Evolutionary conservation across 1,140 invertebrate genomes (phyloP).

Genomic region (Zaprionus inermis): DNA sequence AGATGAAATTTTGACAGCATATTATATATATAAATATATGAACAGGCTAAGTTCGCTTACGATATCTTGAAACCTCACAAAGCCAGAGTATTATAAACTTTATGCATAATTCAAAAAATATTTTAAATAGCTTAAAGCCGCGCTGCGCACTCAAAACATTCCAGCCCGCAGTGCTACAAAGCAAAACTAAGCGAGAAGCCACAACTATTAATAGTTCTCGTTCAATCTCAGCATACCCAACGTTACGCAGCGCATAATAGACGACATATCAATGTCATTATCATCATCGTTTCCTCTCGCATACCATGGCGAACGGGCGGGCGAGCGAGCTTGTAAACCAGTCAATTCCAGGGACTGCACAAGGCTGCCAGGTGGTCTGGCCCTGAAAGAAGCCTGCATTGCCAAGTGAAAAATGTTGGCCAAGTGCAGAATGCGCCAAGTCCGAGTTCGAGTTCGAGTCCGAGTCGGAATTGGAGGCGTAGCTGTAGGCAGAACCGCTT

Average conservation of each 20-base stretch:
- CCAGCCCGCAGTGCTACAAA: too few species aligned
- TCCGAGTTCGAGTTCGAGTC: background rate
- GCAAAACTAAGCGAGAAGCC: background rate
- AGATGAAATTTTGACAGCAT: too few species aligned
- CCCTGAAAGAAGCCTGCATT: background rate
- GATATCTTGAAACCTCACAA: too few species aligned
- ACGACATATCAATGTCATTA: constrained; percentile 28
- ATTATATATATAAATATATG: too few species aligned
- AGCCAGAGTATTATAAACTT: background rate
- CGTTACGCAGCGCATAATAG: background rate
- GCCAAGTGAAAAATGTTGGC: constrained; percentile 66
- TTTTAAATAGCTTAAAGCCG: background rate
- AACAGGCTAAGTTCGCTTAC: too few species aligned
- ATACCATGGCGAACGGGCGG: constrained; percentile 12
- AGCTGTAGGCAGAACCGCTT: constrained; percentile 12
- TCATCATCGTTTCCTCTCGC: constrained; percentile 17
- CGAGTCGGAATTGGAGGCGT: background rate
- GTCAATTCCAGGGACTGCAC: constrained; percentile 24
- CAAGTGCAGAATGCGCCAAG: constrained; percentile 28
- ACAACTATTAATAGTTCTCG: constrained; percentile 7
- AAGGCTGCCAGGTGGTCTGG: constrained; percentile 49
- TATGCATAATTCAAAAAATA: background rate
- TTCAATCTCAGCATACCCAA: background rate
- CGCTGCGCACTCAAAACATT: background rate
- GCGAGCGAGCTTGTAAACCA: constrained; percentile 9